These are phyloP conservation scores for Blomia tropicalis DNA, from an alignment of 2,888 invertebrate species.

Conservation along the genomic window DNA sequence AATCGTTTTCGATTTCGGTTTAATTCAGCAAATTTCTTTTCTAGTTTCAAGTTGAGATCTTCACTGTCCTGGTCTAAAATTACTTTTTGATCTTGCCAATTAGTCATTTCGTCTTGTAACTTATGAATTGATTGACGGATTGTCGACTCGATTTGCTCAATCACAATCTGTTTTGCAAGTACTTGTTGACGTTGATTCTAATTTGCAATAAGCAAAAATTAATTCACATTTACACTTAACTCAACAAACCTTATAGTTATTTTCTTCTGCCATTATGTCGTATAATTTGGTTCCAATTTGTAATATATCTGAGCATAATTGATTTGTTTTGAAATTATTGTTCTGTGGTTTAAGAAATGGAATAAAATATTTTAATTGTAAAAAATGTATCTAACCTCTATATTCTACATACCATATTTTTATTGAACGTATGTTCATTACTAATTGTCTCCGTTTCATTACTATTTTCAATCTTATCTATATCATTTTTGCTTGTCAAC, in stretches of 20 bases:
- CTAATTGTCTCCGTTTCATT: not conserved
- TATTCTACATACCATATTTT: not conserved
- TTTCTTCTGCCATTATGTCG: conserved; percentile 77
- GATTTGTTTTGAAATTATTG: conserved; percentile 63
- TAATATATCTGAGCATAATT: conserved; percentile 77
- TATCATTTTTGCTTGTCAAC: not conserved
- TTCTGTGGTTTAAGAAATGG: conserved; percentile 46
- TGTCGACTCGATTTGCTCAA: conserved; percentile 56
- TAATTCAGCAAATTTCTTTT: conserved; percentile 70
- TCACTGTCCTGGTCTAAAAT: conserved; percentile 73
- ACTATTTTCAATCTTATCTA: not conserved
- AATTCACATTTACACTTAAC: not conserved
- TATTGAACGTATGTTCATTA: not conserved
- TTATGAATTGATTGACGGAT: conserved; percentile 56
- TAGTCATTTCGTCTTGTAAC: conserved; percentile 51
- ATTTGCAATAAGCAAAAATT: conserved; percentile 17
- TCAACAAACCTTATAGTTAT: conserved; percentile 46
- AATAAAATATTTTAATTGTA: conserved; percentile 6
- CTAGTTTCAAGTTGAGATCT: conserved; percentile 75
- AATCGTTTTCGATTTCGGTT: conserved; percentile 82
- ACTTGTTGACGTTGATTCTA: conserved; percentile 61
- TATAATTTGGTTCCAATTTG: conserved; percentile 73
- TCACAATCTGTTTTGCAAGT: conserved; percentile 65
- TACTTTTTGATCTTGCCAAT: conserved; percentile 53
- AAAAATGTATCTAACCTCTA: too few species aligned